A percentile compares a stretch with the other conserved stretches of the same genome.
These are phyloP conservation scores for Galerucella pusilla DNA, from an alignment of 2,888 invertebrate species.

Conservation along the genomic window DNA sequence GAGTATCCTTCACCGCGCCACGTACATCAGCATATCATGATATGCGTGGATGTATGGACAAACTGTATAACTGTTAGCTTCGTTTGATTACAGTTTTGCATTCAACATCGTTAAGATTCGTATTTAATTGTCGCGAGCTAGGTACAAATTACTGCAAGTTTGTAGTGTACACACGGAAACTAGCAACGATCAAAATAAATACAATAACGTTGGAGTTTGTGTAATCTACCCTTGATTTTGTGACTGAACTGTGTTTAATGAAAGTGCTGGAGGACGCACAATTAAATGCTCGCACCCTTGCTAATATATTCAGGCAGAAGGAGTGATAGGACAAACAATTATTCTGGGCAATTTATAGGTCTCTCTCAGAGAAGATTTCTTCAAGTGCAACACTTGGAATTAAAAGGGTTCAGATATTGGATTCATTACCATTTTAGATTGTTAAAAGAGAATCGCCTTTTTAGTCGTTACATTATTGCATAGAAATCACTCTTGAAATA, in stretches of 20 bases:
- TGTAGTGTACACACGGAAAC: conserved; percentile 9
- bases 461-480: too few species aligned
- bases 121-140: too few species aligned
- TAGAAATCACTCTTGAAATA: too few species aligned
- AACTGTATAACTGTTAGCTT: too few species aligned
- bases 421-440: conserved; percentile 52
- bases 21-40: too few species aligned
- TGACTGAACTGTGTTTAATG: conserved; percentile 33
- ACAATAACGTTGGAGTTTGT: conserved; percentile 33
- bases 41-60: too few species aligned
- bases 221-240: conserved; percentile 36
- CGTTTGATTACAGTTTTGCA: too few species aligned
- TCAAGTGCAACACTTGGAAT: conserved; percentile 48
- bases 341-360: conserved; percentile 55
- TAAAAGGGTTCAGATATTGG: conserved; percentile 55
- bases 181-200: conserved; percentile 32
- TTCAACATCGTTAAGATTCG: too few species aligned
- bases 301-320: conserved; percentile 56
- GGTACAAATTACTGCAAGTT: too few species aligned
- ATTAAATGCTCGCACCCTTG: conserved; percentile 52
- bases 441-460: background rate
- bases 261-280: conserved; percentile 45
- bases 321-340: conserved; percentile 58
- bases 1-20: too few species aligned
- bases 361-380: conserved; percentile 55